These are phyloP conservation scores for Polia nebulosa DNA, from an alignment of 2,888 invertebrate species.

Conservation along the genomic window DNA sequence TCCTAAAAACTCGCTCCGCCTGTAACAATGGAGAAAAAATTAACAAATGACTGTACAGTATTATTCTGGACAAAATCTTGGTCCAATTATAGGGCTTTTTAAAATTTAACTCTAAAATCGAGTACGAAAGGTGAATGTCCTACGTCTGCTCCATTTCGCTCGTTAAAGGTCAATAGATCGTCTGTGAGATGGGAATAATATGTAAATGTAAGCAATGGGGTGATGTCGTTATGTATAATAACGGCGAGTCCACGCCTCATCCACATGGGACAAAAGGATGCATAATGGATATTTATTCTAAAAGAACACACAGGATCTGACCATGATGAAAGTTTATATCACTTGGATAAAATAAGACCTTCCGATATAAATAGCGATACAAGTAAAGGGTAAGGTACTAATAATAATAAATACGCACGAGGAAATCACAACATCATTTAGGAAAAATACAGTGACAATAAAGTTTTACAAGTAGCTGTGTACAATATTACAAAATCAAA, in stretches of 20 bases:
- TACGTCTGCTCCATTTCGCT: slow-evolving; percentile 29
- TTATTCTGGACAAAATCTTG: neutral
- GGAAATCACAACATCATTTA: slow-evolving; percentile 32
- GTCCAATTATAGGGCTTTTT: neutral
- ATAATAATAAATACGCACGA: slow-evolving; percentile 16
- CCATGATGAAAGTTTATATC: slow-evolving; percentile 36
- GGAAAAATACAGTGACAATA: slow-evolving; percentile 18
- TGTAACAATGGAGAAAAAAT: slow-evolving; percentile 89
- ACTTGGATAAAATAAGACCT: slow-evolving; percentile 15
- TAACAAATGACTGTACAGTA: slow-evolving; percentile 16
- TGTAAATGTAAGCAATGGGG: slow-evolving; percentile 55
- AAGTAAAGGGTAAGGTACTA: neutral
- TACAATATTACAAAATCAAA: slow-evolving; percentile 22
- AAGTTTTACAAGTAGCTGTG: neutral
- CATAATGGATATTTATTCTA: slow-evolving; percentile 37
- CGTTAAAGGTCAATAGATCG: slow-evolving; percentile 55
- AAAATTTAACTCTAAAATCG: slow-evolving; percentile 9
- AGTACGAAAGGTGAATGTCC: slow-evolving; percentile 27
- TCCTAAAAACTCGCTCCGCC: slow-evolving; percentile 98
- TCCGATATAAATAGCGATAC: slow-evolving; percentile 1
- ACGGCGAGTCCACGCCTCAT: slow-evolving; percentile 33
- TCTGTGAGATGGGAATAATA: slow-evolving; percentile 49
- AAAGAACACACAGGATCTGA: slow-evolving; percentile 12
- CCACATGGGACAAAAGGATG: slow-evolving; percentile 26
- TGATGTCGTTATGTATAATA: slow-evolving; percentile 57